phyloP scores from a whole-genome alignment of 2,888 invertebrate species.

The Cyclophora punctaria region DNA sequence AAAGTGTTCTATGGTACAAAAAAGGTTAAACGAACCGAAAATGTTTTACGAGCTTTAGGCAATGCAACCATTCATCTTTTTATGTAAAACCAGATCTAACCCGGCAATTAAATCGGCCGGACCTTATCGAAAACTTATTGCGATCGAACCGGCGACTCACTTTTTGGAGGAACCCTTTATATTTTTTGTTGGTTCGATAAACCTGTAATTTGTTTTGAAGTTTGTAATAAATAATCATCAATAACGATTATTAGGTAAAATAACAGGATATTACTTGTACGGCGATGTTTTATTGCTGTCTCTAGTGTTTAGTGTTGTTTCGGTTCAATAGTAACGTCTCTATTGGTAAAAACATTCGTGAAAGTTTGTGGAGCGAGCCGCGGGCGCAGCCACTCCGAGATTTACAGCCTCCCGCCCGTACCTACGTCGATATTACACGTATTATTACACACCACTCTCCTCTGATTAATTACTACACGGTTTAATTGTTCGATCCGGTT shows the following conservation, averaged over 20 bases:
- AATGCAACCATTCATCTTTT: conserved; percentile 69
- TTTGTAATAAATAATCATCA: conserved; percentile 75
- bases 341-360: conserved; percentile 67
- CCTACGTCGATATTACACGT: conserved; percentile 60
- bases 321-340: conserved; percentile 66
- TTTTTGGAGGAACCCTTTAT: conserved; percentile 73
- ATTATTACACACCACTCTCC: conserved; percentile 63
- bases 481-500: conserved; percentile 60
- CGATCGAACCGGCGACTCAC: conserved; percentile 71
- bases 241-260: conserved; percentile 74
- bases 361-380: conserved; percentile 51
- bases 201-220: conserved; percentile 70
- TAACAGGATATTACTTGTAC: conserved; percentile 70
- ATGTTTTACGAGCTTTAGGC: conserved; percentile 64
- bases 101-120: conserved; percentile 74
- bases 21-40: conserved; percentile 60
- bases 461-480: conserved; percentile 63
- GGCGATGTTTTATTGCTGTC: conserved; percentile 57
- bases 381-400: conserved; percentile 54
- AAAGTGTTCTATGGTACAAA: conserved; percentile 62
- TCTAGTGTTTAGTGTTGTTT: conserved; percentile 48
- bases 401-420: conserved; percentile 60
- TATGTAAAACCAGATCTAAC: conserved; percentile 71
- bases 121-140: conserved; percentile 75
- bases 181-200: conserved; percentile 68